Evolutionary conservation across 2,888 invertebrate genomes (phyloP).

Genomic region (Endotricha flammealis): DNA sequence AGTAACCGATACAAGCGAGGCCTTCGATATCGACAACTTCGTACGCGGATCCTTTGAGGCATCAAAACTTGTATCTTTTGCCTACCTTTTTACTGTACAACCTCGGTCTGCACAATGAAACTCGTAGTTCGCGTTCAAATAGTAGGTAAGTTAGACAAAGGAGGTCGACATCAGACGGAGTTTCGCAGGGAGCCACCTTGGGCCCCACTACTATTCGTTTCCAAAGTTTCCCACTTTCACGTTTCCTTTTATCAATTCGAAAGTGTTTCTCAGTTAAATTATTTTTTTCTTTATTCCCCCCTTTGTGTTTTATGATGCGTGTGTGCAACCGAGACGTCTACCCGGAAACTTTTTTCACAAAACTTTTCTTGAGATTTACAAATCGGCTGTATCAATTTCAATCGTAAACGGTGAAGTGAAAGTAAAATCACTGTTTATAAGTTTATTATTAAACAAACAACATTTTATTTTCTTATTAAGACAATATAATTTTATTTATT

Average conservation of each 20-base stretch:
- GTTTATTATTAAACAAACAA: too few species aligned
- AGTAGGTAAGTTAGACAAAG: constrained; percentile 68
- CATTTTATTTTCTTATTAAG: too few species aligned
- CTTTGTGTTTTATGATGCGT: constrained; percentile 54
- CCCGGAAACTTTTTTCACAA: constrained; percentile 26
- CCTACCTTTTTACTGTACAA: constrained; percentile 28
- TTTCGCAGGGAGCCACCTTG: constrained; percentile 55
- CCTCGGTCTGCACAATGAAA: constrained; percentile 40
- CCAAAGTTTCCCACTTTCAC: constrained; percentile 68
- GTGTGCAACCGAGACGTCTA: constrained; percentile 37
- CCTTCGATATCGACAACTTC: constrained; percentile 24
- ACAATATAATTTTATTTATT: too few species aligned
- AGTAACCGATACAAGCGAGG: constrained; percentile 31
- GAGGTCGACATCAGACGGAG: constrained; percentile 63
- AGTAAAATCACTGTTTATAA: too few species aligned
- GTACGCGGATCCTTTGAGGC: constrained; percentile 30
- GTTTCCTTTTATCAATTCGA: constrained; percentile 67
- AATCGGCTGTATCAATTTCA: constrained; percentile 4
- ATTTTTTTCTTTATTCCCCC: constrained; percentile 56
- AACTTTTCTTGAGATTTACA: constrained; percentile 29
- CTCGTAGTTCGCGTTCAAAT: constrained; percentile 55
- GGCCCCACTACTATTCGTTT: constrained; percentile 56
- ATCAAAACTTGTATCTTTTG: constrained; percentile 43
- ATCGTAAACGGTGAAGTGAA: too few species aligned
- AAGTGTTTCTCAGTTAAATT: constrained; percentile 68